A percentile compares a stretch with the other conserved stretches of the same genome.
These are phyloP conservation scores for Chelmon rostratus DNA, from an alignment of 2,797 vertebrate species.

Conservation along the genomic window DNA sequence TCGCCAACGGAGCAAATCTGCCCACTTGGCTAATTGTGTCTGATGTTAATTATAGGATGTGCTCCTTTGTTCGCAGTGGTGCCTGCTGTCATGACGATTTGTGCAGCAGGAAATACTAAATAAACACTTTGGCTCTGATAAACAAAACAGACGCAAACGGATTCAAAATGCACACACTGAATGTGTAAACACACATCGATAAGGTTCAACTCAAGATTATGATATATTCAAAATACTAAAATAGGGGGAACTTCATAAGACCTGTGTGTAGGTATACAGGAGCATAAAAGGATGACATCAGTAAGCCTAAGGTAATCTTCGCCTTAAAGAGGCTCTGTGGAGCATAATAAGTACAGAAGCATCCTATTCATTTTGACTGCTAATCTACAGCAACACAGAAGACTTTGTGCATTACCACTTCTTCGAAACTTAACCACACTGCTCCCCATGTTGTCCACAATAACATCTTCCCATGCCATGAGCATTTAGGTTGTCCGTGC, in stretches of 20 bases:
- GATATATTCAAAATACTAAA: neutral
- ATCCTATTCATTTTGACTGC: neutral
- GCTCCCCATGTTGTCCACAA: conserved; percentile 1
- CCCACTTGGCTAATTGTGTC: conserved; percentile 73
- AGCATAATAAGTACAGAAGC: too few species aligned
- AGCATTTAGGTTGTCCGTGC: neutral
- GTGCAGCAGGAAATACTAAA: conserved; percentile 76
- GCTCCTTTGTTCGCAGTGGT: conserved; percentile 68
- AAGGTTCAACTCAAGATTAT: neutral
- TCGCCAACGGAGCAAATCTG: conserved; percentile 58
- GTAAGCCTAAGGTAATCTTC: neutral
- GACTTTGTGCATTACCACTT: too few species aligned
- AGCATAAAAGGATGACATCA: neutral
- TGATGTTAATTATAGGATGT: conserved; percentile 76
- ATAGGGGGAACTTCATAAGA: neutral
- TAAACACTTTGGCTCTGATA: conserved; percentile 65
- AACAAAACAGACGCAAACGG: conserved; percentile 65
- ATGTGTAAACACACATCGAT: conserved; percentile 21
- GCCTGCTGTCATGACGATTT: conserved; percentile 73
- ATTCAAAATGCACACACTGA: conserved; percentile 31
- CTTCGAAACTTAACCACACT: conserved; percentile 1
- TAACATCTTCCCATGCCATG: neutral
- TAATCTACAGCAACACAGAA: neutral
- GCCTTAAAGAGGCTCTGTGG: neutral
- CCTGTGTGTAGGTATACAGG: neutral